phyloP scores from a whole-genome alignment of 2,888 invertebrate species.

The Panzeria rudis region DNA sequence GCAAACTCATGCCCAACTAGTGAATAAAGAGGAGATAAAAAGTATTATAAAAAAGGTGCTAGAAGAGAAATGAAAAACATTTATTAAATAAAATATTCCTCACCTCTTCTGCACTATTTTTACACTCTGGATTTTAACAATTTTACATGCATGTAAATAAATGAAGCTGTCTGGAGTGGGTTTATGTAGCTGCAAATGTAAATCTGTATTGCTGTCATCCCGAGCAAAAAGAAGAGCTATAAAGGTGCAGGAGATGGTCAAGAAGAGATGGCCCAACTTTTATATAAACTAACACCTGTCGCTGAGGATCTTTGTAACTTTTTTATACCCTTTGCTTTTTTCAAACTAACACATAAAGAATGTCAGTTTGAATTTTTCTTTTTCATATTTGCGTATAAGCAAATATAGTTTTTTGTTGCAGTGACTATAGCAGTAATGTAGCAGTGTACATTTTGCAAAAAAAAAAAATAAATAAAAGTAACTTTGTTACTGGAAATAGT shows the following conservation, averaged over 20 bases:
- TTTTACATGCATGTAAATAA: constrained; percentile 41
- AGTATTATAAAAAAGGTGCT: neutral
- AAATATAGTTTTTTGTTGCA: constrained; percentile 29
- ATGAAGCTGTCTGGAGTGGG: constrained; percentile 19
- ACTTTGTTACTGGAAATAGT: constrained; percentile 1
- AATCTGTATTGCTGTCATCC: constrained; percentile 15
- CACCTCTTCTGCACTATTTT: neutral
- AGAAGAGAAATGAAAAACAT: constrained; percentile 27
- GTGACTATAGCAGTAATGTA: constrained; percentile 28
- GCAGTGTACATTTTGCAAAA: neutral
- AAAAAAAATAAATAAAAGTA: constrained; percentile 14
- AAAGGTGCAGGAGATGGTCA: constrained; percentile 34
- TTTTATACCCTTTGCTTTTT: neutral
- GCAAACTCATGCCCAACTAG: constrained; percentile 47
- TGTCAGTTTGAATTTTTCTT: constrained; percentile 55
- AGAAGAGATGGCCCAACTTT: neutral
- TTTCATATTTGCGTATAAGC: constrained; percentile 1
- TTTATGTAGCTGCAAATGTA: neutral
- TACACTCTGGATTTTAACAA: constrained; percentile 20
- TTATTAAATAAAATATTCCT: neutral
- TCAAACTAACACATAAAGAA: constrained; percentile 13
- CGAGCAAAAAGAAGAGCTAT: constrained; percentile 3
- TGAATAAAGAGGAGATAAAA: neutral
- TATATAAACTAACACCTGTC: constrained; percentile 56
- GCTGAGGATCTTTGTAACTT: constrained; percentile 36